A percentile compares a stretch with the other conserved stretches of the same genome.
Conservation (phyloP, 2,797 vertebrate genomes). For the Psittacula echo region DNA sequence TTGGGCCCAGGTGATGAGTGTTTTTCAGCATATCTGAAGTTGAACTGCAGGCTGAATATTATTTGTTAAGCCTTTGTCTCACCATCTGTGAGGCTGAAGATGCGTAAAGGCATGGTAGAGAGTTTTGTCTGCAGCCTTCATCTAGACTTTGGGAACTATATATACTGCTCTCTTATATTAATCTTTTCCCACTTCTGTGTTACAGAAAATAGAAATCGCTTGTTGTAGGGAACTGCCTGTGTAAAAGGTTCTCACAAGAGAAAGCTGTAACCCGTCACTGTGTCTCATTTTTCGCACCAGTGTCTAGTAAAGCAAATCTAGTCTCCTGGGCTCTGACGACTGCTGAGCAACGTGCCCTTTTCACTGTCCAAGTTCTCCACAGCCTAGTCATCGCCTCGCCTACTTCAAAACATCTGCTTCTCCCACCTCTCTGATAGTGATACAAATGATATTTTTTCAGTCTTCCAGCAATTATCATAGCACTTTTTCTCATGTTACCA, state of each 20-base stretch:
- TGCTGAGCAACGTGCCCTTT: neutral
- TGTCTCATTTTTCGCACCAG: neutral
- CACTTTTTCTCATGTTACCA: conserved; percentile 50
- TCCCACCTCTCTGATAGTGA: conserved; percentile 15
- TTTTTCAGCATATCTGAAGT: neutral
- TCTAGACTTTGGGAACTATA: neutral
- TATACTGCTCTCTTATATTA: neutral
- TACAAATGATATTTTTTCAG: conserved; percentile 43
- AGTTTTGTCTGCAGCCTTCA: neutral
- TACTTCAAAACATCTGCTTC: conserved; percentile 12
- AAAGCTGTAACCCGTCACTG: neutral
- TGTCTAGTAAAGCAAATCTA: neutral
- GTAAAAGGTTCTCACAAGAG: conserved; percentile 2
- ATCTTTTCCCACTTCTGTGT: neutral
- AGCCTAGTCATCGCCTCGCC: neutral
- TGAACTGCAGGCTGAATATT: neutral
- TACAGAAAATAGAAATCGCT: neutral
- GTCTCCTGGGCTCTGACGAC: neutral
- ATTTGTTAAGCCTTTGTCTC: neutral
- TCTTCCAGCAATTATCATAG: conserved; percentile 32
- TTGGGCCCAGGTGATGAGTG: neutral
- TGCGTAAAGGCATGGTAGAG: neutral
- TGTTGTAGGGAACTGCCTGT: neutral
- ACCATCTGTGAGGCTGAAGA: neutral
- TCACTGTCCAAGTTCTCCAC: neutral